Conservation (phyloP, 2,888 invertebrate genomes). For the Eupithecia subfuscata region DNA sequence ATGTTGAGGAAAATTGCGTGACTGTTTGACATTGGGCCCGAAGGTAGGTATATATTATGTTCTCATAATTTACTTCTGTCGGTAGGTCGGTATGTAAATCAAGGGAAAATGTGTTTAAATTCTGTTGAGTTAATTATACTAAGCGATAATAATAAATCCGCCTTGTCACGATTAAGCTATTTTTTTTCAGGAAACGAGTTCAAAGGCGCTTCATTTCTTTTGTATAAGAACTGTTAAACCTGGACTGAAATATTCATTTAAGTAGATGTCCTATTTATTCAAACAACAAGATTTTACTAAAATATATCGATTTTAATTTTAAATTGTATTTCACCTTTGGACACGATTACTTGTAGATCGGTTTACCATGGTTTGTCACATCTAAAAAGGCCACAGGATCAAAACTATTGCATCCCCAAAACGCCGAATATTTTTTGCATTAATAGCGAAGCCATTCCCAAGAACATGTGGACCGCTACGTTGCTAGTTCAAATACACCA, state of each 20-base stretch:
- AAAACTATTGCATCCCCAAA: slow-evolving; percentile 55
- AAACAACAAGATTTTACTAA: background rate
- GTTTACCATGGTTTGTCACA: background rate
- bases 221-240: slow-evolving; percentile 3
- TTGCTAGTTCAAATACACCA: slow-evolving; percentile 82
- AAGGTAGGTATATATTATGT: slow-evolving; percentile 54
- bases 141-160: slow-evolving; percentile 62
- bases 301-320: background rate
- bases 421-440: slow-evolving; percentile 78
- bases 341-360: background rate
- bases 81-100: slow-evolving; percentile 44
- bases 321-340: background rate
- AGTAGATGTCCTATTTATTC: background rate
- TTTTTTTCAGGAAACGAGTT: slow-evolving; percentile 48
- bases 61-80: slow-evolving; percentile 49
- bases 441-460: slow-evolving; percentile 78
- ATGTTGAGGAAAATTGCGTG: slow-evolving; percentile 70
- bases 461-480: slow-evolving; percentile 83
- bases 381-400: slow-evolving; percentile 47
- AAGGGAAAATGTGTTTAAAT: slow-evolving; percentile 64
- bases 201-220: slow-evolving; percentile 38
- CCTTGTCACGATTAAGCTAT: slow-evolving; percentile 64
- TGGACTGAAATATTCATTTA: background rate
- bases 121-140: slow-evolving; percentile 65
- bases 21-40: slow-evolving; percentile 66